Percentiles rank a stretch among this genome's conserved stretches.
Evolutionary conservation across 2,797 vertebrate species (phyloP).

Genomic region (Peromyscus attwateri): DNA sequence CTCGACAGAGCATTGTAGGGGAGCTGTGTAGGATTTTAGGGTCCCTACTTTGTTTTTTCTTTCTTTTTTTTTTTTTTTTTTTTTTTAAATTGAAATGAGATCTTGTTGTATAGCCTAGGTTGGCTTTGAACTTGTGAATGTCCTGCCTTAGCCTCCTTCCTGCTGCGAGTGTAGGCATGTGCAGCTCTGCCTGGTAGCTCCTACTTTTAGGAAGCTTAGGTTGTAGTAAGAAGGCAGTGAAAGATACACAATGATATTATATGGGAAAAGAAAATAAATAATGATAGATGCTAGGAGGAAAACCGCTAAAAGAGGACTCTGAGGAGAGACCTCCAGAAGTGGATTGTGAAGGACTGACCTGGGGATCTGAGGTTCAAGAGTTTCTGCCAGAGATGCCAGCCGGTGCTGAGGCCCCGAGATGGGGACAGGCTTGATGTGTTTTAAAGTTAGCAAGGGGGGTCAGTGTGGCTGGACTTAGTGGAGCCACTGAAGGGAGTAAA

Average conservation of each 20-base stretch:
- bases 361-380: too few species aligned
- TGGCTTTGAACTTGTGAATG: too few species aligned
- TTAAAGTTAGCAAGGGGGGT: background rate
- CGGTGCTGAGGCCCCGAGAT: background rate
- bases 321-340: background rate
- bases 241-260: too few species aligned
- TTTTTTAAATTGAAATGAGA: too few species aligned
- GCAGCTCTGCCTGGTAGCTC: background rate
- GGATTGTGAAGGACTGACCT: background rate
- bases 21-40: background rate
- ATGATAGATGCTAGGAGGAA: background rate
- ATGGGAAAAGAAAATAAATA: background rate
- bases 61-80: background rate
- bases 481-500: background rate
- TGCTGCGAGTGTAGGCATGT: background rate
- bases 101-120: too few species aligned
- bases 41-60: background rate
- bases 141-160: background rate
- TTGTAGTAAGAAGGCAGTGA: background rate
- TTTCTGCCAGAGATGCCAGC: background rate
- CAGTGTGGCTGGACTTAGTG: background rate
- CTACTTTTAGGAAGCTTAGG: background rate
- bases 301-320: background rate
- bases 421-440: background rate
- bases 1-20: background rate